Percentiles rank a stretch among this genome's conserved stretches.
phyloP scores from a whole-genome alignment of 2,113 vertebrate genomes.

The Polypterus senegalus region DNA sequence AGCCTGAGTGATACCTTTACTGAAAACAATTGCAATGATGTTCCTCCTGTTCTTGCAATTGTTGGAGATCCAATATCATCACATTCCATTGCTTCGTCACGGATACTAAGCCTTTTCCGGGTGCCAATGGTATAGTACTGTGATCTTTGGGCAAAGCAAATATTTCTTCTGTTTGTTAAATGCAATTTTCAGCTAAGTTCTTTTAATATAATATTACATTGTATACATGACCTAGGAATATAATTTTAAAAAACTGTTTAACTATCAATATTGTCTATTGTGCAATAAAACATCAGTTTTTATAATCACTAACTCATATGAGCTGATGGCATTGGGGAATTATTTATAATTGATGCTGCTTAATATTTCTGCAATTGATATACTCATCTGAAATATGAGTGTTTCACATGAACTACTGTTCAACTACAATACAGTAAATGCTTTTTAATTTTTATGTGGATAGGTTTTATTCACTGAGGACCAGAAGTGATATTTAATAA shows the following conservation, averaged over 20 bases:
- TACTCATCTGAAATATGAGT: too few species aligned
- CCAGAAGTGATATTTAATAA: too few species aligned
- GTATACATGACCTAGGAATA: not conserved
- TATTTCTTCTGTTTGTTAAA: too few species aligned
- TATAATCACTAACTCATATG: not conserved
- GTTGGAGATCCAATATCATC: constrained; percentile 39
- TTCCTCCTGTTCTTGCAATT: constrained; percentile 33
- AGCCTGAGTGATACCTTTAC: constrained; percentile 21
- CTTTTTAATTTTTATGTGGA: too few species aligned
- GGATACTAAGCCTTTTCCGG: constrained; percentile 32
- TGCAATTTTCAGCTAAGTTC: too few species aligned
- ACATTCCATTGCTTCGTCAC: constrained; percentile 36
- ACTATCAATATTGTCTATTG: not conserved
- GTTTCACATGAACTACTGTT: too few species aligned
- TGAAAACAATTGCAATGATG: constrained; percentile 23
- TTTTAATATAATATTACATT: not conserved
- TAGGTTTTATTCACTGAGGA: too few species aligned
- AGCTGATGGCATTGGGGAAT: not conserved
- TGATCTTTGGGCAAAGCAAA: too few species aligned
- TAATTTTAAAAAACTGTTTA: not conserved
- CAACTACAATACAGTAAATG: too few species aligned
- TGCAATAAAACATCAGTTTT: not conserved
- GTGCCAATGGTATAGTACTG: constrained; percentile 34
- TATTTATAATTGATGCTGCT: too few species aligned
- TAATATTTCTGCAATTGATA: too few species aligned